Evolutionary conservation across 2,888 invertebrate species (phyloP).

Genomic region (Dicyrtomina minuta): DNA sequence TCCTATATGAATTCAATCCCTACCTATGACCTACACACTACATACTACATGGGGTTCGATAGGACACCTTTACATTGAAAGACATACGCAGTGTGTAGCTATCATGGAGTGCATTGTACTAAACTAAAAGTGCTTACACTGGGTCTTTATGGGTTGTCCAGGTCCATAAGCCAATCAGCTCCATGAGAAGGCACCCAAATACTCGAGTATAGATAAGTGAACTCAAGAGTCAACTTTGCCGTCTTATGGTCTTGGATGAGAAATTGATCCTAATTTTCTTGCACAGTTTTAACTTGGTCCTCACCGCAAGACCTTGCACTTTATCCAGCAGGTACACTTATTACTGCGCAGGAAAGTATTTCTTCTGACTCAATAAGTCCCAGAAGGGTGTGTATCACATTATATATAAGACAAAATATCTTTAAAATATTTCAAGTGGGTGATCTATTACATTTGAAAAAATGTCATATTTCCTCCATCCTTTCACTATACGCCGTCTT

Average conservation of each 20-base stretch:
- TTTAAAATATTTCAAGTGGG: slow-evolving; percentile 22
- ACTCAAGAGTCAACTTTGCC: not conserved
- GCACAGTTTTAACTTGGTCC: not conserved
- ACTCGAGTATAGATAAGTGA: not conserved
- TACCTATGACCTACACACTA: too few relatives aligned
- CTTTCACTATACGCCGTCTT: slow-evolving; percentile 17
- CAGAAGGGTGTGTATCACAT: too few relatives aligned
- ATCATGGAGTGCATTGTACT: not conserved
- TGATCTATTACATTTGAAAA: slow-evolving; percentile 32
- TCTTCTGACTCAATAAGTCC: too few relatives aligned
- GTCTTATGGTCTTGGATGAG: too few relatives aligned
- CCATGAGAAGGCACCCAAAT: slow-evolving; percentile 8
- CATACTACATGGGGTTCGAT: too few relatives aligned
- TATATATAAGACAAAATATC: too few relatives aligned
- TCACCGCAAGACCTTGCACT: slow-evolving; percentile 12
- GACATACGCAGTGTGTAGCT: not conserved
- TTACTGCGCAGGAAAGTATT: too few relatives aligned
- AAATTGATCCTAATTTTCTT: slow-evolving; percentile 20
- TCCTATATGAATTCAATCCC: too few relatives aligned
- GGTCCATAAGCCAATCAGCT: too few relatives aligned
- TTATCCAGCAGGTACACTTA: too few relatives aligned
- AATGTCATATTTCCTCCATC: slow-evolving; percentile 33
- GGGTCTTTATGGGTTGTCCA: not conserved
- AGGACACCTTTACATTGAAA: not conserved
- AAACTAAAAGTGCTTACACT: not conserved